Evolutionary conservation across 2,113 vertebrate species (phyloP).

Genomic region (Pteruthius melanotis): DNA sequence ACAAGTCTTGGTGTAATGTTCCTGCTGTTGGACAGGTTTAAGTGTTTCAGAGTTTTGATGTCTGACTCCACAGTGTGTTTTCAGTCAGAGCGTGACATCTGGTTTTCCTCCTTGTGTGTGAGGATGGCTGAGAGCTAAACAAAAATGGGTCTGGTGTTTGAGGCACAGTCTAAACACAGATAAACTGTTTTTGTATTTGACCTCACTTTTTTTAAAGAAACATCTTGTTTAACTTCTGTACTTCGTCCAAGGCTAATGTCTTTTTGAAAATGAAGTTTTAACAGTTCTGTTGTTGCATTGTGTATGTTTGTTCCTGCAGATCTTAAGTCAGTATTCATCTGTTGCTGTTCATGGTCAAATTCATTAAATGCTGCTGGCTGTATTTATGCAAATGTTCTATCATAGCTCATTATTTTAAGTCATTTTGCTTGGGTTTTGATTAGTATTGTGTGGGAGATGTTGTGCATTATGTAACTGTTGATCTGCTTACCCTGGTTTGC

Average conservation of each 20-base stretch:
- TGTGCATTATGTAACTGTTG: constrained; percentile 37
- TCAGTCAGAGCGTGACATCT: neutral
- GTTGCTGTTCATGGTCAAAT: neutral
- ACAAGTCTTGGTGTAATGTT: neutral
- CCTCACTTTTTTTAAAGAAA: neutral
- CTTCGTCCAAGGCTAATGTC: neutral
- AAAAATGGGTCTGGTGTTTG: neutral
- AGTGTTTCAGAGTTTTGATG: neutral
- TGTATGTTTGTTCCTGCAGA: neutral
- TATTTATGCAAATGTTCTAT: neutral
- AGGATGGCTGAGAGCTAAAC: constrained; percentile 30
- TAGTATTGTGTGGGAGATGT: constrained; percentile 22
- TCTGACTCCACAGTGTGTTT: neutral
- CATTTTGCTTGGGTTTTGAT: constrained; percentile 29
- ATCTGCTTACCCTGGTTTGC: constrained; percentile 40
- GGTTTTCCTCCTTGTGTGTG: constrained; percentile 12
- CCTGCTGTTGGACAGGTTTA: neutral
- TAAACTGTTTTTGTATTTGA: neutral
- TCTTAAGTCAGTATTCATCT: neutral
- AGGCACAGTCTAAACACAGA: constrained; percentile 37
- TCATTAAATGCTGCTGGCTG: neutral
- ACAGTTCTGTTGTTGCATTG: neutral
- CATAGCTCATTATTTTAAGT: constrained; percentile 43
- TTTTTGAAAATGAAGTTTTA: neutral
- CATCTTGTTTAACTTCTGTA: neutral